Evolutionary conservation across 30 jellyfish, hydroid and myxozoan genomes (phyloP).

Genomic region (Mastigias papua): DNA sequence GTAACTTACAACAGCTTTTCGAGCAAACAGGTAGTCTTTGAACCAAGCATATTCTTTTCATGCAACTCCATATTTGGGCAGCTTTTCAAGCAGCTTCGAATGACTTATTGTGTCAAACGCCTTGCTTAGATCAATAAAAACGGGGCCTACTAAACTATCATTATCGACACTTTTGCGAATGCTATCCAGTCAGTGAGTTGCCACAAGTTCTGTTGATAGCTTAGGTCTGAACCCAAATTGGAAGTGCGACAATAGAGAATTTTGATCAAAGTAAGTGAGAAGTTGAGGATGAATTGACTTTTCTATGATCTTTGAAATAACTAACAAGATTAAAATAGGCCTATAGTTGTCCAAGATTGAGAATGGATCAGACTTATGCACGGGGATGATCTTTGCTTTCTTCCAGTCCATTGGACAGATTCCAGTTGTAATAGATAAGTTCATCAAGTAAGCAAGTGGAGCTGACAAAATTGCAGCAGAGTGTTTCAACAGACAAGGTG

Average conservation of each 20-base stretch:
- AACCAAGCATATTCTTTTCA: constrained; percentile 71
- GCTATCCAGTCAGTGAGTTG: constrained; percentile 49
- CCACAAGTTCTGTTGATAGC: constrained; percentile 65
- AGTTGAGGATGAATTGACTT: constrained; percentile 57
- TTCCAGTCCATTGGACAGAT: constrained; percentile 55
- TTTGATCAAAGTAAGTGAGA: constrained; percentile 46
- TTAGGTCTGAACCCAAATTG: constrained; percentile 63
- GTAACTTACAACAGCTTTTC: constrained; percentile 68
- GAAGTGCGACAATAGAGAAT: constrained; percentile 35
- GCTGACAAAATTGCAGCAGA: constrained; percentile 23
- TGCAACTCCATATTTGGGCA: constrained; percentile 59
- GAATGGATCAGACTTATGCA: constrained; percentile 52
- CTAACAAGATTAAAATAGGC: constrained; percentile 39
- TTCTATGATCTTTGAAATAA: constrained; percentile 41
- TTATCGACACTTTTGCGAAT: constrained; percentile 37
- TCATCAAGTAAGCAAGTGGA: constrained; percentile 58
- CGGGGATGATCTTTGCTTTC: constrained; percentile 53
- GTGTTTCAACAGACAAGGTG: constrained; percentile 34
- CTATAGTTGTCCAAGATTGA: constrained; percentile 44
- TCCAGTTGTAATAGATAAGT: constrained; percentile 42
- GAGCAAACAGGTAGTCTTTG: constrained; percentile 68
- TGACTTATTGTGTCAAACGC: neutral
- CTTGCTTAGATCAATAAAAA: constrained; percentile 16
- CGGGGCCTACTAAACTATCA: constrained; percentile 15
- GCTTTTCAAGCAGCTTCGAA: constrained; percentile 13